phyloP scores from a whole-genome alignment of 2,888 invertebrate genomes.

The Ganaspis brasiliensis region DNA sequence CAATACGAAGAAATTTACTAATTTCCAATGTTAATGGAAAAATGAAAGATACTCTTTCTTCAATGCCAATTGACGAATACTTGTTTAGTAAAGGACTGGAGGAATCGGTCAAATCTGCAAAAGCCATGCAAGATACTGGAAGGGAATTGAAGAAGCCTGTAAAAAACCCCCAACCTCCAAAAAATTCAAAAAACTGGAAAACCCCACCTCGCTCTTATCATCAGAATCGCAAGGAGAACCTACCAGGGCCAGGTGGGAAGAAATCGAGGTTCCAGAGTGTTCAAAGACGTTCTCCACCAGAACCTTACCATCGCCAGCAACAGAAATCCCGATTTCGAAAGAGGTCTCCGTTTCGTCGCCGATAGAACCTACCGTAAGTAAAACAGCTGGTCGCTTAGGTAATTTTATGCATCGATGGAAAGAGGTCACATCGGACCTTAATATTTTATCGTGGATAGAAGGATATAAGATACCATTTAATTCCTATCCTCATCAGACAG shows the following conservation, averaged over 20 bases:
- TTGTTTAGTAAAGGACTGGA: slow-evolving; percentile 54
- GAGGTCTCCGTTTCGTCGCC: neutral
- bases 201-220: slow-evolving; percentile 38
- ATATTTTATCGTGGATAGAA: slow-evolving; percentile 46
- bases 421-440: slow-evolving; percentile 44
- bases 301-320: neutral
- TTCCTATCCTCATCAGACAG: slow-evolving; percentile 10
- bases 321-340: neutral
- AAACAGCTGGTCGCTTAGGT: slow-evolving; percentile 33
- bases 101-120: slow-evolving; percentile 50
- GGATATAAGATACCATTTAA: slow-evolving; percentile 50
- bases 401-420: slow-evolving; percentile 24
- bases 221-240: slow-evolving; percentile 2
- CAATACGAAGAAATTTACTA: slow-evolving; percentile 52
- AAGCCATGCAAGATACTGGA: slow-evolving; percentile 42
- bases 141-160: slow-evolving; percentile 44
- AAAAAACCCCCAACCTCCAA: neutral
- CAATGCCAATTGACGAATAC: slow-evolving; percentile 45
- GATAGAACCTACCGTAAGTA: slow-evolving; percentile 35
- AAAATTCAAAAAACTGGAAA: slow-evolving; percentile 54
- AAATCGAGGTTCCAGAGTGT: neutral
- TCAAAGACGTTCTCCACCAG: neutral
- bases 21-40: slow-evolving; percentile 48
- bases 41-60: slow-evolving; percentile 48
- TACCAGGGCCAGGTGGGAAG: slow-evolving; percentile 6